phyloP scores from a whole-genome alignment of 1,140 invertebrate species.

The Micrasema minimum region DNA sequence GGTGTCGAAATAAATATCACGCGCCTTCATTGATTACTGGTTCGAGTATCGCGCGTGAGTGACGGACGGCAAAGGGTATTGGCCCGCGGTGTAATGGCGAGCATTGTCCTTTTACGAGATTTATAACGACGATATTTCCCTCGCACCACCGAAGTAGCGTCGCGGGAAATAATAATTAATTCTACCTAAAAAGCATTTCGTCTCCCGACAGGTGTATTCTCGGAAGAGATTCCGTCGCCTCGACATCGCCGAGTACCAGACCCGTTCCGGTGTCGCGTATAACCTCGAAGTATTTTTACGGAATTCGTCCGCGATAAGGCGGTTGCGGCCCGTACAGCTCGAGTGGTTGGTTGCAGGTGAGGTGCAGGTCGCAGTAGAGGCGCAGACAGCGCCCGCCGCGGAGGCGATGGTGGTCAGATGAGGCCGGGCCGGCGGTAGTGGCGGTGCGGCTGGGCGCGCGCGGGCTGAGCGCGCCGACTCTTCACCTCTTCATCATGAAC shows the following conservation, averaged over 20 bases:
- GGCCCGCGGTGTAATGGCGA: slow-evolving; percentile 46
- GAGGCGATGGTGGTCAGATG: slow-evolving; percentile 43
- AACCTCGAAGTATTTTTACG: slow-evolving; percentile 20
- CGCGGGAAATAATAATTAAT: slow-evolving; percentile 1
- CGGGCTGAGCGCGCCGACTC: slow-evolving; percentile 58
- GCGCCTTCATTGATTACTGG: slow-evolving; percentile 40
- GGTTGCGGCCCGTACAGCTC: background rate
- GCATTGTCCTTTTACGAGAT: slow-evolving; percentile 41
- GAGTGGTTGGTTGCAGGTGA: slow-evolving; percentile 1
- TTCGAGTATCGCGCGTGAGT: slow-evolving; percentile 42
- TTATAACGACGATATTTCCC: slow-evolving; percentile 11
- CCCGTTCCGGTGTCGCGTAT: slow-evolving; percentile 38
- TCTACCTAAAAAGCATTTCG: background rate
- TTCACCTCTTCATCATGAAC: slow-evolving; percentile 66
- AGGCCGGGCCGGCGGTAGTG: slow-evolving; percentile 29
- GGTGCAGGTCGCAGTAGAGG: background rate
- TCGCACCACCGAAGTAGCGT: background rate
- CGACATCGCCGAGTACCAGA: slow-evolving; percentile 19
- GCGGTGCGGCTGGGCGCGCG: slow-evolving; percentile 51
- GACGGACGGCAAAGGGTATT: slow-evolving; percentile 40
- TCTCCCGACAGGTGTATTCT: slow-evolving; percentile 25
- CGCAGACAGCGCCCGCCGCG: too few relatives aligned
- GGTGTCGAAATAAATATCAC: slow-evolving; percentile 33
- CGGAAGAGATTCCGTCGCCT: slow-evolving; percentile 6
- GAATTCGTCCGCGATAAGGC: slow-evolving; percentile 18